phyloP scores from a whole-genome alignment of 2,797 vertebrate species.

The Tachyglossus aculeatus region DNA sequence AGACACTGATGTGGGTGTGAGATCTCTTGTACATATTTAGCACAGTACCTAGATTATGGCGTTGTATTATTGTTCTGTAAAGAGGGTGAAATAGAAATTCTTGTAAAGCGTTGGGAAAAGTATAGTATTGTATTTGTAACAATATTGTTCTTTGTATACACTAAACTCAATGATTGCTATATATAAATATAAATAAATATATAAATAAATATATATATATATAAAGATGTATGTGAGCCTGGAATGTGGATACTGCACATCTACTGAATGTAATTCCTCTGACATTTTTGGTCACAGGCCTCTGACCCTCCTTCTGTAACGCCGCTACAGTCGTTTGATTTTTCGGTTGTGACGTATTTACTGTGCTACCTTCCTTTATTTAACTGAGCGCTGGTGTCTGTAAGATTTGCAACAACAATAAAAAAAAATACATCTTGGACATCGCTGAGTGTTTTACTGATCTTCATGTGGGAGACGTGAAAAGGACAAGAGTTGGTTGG shows the following conservation, averaged over 20 bases:
- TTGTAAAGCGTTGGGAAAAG: constrained; percentile 74
- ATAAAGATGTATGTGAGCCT: constrained; percentile 76
- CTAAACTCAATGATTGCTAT: constrained; percentile 72
- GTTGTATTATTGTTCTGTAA: constrained; percentile 76
- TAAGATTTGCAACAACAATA: constrained; percentile 92
- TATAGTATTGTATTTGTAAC: constrained; percentile 82
- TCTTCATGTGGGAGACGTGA: background rate
- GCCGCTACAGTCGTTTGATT: constrained; percentile 77
- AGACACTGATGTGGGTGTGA: constrained; percentile 65
- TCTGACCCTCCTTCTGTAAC: constrained; percentile 68
- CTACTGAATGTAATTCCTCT: constrained; percentile 88
- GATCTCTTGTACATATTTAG: constrained; percentile 75
- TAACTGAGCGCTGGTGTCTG: constrained; percentile 87
- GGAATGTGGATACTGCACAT: constrained; percentile 86
- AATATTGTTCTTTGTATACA: constrained; percentile 80
- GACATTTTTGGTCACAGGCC: constrained; percentile 77
- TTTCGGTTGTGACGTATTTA: constrained; percentile 82
- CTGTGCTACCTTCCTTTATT: constrained; percentile 85
- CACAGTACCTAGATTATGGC: constrained; percentile 72
- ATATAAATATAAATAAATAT: constrained; percentile 64
- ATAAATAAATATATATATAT: constrained; percentile 68
- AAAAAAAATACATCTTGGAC: constrained; percentile 72
- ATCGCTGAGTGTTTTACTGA: constrained; percentile 55
- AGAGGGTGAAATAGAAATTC: constrained; percentile 74
- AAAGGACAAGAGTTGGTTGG: background rate